A percentile compares a stretch with the other conserved stretches of the same genome.
phyloP scores from a whole-genome alignment of 2,797 vertebrate species.

The Craterocephalus amniculus region DNA sequence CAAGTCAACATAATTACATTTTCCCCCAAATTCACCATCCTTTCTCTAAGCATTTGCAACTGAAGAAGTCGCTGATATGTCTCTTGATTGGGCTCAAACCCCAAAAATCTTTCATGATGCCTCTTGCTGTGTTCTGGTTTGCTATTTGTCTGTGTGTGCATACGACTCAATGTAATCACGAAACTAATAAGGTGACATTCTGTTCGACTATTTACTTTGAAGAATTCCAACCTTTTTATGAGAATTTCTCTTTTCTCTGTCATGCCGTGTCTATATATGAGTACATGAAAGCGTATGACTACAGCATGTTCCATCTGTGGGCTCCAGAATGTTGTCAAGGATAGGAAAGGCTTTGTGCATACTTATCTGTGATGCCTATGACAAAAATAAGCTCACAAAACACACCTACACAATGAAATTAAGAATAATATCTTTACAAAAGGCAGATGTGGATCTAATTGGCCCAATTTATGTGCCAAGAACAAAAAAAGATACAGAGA shows the following conservation, averaged over 20 bases:
- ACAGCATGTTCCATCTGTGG: conserved; percentile 20
- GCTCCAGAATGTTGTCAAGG: background rate
- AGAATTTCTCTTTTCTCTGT: background rate
- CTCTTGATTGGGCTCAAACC: conserved; percentile 56
- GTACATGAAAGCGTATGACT: conserved; percentile 6
- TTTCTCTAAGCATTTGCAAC: conserved; percentile 26
- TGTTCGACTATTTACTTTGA: conserved; percentile 38
- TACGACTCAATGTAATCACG: conserved; percentile 17
- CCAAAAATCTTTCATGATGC: conserved; percentile 46
- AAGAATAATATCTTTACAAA: too few species aligned
- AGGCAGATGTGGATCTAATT: too few species aligned
- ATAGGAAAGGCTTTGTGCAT: conserved; percentile 11
- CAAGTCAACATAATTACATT: conserved; percentile 62
- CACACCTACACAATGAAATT: background rate
- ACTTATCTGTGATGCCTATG: conserved; percentile 17
- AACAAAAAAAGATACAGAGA: background rate
- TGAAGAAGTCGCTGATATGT: conserved; percentile 50
- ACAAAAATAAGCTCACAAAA: conserved; percentile 8
- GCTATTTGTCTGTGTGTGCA: conserved; percentile 11
- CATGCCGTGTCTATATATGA: background rate
- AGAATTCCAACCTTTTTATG: conserved; percentile 20
- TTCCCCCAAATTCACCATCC: conserved; percentile 37
- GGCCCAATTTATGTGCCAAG: too few species aligned
- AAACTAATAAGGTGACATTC: conserved; percentile 40
- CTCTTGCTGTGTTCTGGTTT: conserved; percentile 36